These are phyloP conservation scores for Cryptosula pallasiana DNA, from an alignment of 2,888 invertebrate genomes.

Conservation along the genomic window DNA sequence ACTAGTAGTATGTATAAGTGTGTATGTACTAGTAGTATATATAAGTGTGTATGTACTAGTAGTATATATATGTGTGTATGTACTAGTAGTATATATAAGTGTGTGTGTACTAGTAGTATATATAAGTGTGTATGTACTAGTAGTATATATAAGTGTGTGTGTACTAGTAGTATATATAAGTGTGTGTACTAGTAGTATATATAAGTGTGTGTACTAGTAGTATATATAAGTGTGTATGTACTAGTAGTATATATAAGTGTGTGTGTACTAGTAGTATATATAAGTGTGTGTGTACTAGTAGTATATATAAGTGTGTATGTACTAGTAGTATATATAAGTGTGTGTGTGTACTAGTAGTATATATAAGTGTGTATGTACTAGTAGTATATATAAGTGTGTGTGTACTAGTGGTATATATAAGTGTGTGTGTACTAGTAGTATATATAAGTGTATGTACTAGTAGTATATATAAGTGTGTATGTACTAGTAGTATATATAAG, in stretches of 20 bases:
- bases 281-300: not conserved
- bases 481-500: not conserved
- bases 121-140: too few species aligned
- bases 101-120: not conserved
- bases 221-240: too few species aligned
- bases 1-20: not conserved
- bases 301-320: not conserved
- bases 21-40: too few species aligned
- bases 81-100: not conserved
- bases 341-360: too few species aligned
- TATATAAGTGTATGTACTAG: too few species aligned
- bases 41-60: too few species aligned
- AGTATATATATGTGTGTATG: too few species aligned
- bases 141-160: constrained; percentile 57
- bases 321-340: not conserved
- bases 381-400: too few species aligned
- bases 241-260: constrained; percentile 58
- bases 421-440: not conserved
- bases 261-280: too few species aligned
- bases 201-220: not conserved
- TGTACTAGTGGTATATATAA: not conserved
- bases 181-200: not conserved
- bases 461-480: too few species aligned
- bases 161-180: too few species aligned
- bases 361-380: constrained; percentile 58